A percentile compares a stretch with the other conserved stretches of the same genome.
phyloP scores from a whole-genome alignment of 2,888 invertebrate genomes.

The Oligia latruncula region DNA sequence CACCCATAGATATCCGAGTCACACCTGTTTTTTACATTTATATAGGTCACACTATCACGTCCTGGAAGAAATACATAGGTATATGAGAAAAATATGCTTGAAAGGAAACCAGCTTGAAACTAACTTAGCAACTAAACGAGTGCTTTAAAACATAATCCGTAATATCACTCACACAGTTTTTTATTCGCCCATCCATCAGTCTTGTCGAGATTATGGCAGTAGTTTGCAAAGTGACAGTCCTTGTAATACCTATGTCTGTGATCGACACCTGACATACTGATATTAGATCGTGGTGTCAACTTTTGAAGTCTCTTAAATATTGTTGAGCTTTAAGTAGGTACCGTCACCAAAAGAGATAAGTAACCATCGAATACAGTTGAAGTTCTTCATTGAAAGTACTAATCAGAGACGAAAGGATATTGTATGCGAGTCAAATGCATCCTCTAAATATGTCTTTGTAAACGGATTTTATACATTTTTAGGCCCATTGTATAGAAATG shows the following conservation, averaged over 20 bases:
- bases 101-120: not conserved
- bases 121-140: not conserved
- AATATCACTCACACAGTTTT: constrained; percentile 22
- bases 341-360: not conserved
- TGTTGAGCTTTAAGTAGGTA: not conserved
- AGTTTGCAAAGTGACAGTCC: constrained; percentile 42
- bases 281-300: constrained; percentile 30
- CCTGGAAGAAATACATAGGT: not conserved
- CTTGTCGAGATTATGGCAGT: constrained; percentile 8
- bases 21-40: too few species aligned
- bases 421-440: too few species aligned
- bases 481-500: too few species aligned
- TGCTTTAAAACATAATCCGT: not conserved
- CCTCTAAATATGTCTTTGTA: too few species aligned
- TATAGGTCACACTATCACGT: not conserved
- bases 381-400: too few species aligned
- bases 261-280: constrained; percentile 45
- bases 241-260: constrained; percentile 6
- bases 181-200: constrained; percentile 28
- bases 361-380: not conserved
- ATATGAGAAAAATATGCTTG: not conserved
- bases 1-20: too few species aligned
- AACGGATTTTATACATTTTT: too few species aligned
- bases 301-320: not conserved
- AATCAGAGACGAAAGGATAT: too few species aligned